phyloP scores from a whole-genome alignment of 2,797 vertebrate genomes.

The Gymnoscopelus braueri region DNA sequence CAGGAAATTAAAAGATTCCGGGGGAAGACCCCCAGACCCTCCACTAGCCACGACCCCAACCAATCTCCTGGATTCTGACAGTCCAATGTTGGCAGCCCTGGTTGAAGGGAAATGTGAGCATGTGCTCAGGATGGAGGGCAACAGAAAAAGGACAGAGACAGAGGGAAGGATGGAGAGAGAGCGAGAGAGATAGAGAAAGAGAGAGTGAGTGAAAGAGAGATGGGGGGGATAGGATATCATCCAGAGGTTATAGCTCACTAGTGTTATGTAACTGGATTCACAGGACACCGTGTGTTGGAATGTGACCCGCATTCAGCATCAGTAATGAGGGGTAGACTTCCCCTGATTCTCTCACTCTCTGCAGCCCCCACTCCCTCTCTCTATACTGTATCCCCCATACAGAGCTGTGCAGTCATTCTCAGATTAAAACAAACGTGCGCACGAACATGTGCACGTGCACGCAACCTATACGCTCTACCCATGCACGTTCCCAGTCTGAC shows the following conservation, averaged over 20 bases:
- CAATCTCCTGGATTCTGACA: too few species aligned
- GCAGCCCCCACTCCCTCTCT: neutral
- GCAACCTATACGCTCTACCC: neutral
- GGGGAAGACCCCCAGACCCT: too few species aligned
- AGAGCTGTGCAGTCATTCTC: neutral
- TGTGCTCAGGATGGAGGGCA: too few species aligned
- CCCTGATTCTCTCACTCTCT: conserved; percentile 6
- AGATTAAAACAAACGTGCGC: neutral
- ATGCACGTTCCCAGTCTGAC: neutral
- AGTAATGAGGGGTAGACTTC: neutral
- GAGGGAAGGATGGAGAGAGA: neutral
- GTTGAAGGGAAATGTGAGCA: too few species aligned
- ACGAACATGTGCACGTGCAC: neutral
- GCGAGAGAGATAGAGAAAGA: neutral
- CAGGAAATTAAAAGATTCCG: too few species aligned
- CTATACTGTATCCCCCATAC: neutral
- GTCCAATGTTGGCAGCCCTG: too few species aligned
- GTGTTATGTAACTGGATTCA: conserved; percentile 55
- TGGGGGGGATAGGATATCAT: conserved; percentile 29
- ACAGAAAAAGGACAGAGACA: neutral
- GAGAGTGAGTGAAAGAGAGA: neutral
- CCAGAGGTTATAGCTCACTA: conserved; percentile 15
- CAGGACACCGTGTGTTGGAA: conserved; percentile 16
- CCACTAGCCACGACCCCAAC: too few species aligned
- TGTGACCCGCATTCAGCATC: conserved; percentile 44